Conservation (phyloP, 2,888 invertebrate genomes). For the Eristalis arbustorum region DNA sequence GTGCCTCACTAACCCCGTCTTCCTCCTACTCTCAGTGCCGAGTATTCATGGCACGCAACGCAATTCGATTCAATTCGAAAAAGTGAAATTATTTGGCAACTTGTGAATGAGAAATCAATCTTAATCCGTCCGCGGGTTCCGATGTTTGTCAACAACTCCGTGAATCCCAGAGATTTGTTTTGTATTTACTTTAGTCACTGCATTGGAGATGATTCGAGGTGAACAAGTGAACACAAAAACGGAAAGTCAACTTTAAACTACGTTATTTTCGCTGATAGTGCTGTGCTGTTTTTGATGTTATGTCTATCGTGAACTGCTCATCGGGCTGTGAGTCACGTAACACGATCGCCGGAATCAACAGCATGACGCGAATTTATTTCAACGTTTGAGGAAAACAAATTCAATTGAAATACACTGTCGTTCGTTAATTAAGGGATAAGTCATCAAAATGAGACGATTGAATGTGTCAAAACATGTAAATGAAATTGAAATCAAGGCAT, state of each 20-base stretch:
- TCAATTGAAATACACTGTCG: background rate
- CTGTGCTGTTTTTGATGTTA: slow-evolving; percentile 7
- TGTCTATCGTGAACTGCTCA: background rate
- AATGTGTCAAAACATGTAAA: too few species aligned
- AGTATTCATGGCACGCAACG: slow-evolving; percentile 16
- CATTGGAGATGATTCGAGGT: background rate
- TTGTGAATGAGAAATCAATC: slow-evolving; percentile 22
- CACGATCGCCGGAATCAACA: slow-evolving; percentile 13
- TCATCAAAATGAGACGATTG: background rate
- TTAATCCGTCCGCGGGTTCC: background rate
- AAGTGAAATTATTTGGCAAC: slow-evolving; percentile 58
- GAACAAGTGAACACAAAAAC: too few species aligned
- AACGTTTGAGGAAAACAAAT: background rate
- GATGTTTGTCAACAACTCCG: slow-evolving; percentile 42
- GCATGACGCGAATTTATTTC: background rate
- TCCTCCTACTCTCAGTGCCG: background rate
- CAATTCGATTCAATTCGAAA: slow-evolving; percentile 18
- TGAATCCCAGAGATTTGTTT: background rate
- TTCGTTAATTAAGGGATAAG: background rate
- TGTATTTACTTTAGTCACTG: background rate
- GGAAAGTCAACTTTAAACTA: slow-evolving; percentile 19
- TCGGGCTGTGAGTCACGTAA: slow-evolving; percentile 29
- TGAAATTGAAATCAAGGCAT: too few species aligned
- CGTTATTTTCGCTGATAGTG: slow-evolving; percentile 18
- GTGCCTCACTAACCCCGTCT: background rate